Conservation (phyloP, 1,140 invertebrate genomes). For the Drosophila lacteicornis region DNA sequence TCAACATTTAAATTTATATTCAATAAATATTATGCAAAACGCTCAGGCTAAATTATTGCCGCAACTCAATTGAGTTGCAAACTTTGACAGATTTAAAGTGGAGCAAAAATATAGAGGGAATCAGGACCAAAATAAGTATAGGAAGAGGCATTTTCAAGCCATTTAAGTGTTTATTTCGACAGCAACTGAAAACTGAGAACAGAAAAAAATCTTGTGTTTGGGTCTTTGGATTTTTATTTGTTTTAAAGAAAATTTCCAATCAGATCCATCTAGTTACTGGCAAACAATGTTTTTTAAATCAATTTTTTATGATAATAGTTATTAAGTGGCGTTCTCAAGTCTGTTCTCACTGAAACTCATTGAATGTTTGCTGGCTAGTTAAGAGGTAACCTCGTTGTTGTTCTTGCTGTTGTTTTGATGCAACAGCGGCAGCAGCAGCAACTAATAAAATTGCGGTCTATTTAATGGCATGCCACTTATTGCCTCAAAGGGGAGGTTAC, state of each 20-base stretch:
- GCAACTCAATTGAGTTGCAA: slow-evolving; percentile 8
- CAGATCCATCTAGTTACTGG: no score
- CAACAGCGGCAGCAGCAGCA: slow-evolving; percentile 26
- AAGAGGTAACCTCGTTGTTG: slow-evolving; percentile 33
- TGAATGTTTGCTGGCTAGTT: slow-evolving; percentile 9
- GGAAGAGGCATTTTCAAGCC: background rate
- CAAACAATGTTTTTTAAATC: no score
- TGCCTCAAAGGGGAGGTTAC: slow-evolving; percentile 39
- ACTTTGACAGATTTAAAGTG: background rate
- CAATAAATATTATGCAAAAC: slow-evolving; percentile 5
- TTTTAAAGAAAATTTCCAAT: no score
- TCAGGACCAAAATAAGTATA: background rate
- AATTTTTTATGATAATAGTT: no score
- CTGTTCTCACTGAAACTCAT: background rate
- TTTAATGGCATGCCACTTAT: slow-evolving; percentile 69
- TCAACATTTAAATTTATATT: background rate
- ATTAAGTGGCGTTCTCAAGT: background rate
- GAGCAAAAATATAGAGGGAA: background rate
- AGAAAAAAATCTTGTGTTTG: no score
- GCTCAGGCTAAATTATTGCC: slow-evolving; percentile 1
- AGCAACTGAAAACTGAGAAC: background rate
- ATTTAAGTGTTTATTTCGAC: background rate
- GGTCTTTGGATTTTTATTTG: no score
- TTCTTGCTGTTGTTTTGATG: slow-evolving; percentile 13
- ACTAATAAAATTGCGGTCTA: slow-evolving; percentile 68